Evolutionary conservation across 2,113 vertebrate species (phyloP).

Genomic region (Bostrychus sinensis): DNA sequence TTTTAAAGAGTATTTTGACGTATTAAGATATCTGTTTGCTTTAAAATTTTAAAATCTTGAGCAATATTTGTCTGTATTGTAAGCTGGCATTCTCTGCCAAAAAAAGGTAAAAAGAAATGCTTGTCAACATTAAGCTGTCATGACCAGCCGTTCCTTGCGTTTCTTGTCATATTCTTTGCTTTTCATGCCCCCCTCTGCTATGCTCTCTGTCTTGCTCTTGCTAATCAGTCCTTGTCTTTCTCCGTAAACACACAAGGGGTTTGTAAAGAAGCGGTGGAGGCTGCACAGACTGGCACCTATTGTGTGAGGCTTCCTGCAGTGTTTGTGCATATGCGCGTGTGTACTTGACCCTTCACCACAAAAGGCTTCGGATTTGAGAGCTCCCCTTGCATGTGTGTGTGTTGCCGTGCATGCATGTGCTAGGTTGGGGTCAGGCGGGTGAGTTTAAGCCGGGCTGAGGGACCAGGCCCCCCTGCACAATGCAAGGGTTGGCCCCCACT

Average conservation of each 20-base stretch:
- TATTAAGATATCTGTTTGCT: too few relatives aligned
- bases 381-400: constrained; percentile 36
- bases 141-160: constrained; percentile 40
- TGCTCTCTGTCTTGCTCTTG: constrained; percentile 20
- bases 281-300: constrained; percentile 66
- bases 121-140: constrained; percentile 62
- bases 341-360: constrained; percentile 63
- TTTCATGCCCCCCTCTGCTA: constrained; percentile 31
- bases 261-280: constrained; percentile 64
- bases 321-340: constrained; percentile 43
- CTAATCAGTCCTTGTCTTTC: constrained; percentile 62
- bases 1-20: too few relatives aligned
- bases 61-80: background rate
- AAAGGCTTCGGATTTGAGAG: constrained; percentile 58
- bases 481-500: constrained; percentile 66
- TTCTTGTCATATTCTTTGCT: constrained; percentile 46
- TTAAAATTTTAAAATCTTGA: too few relatives aligned
- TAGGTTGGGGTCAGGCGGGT: constrained; percentile 39
- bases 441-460: constrained; percentile 69
- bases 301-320: constrained; percentile 65
- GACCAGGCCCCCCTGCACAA: constrained; percentile 76
- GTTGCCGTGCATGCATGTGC: constrained; percentile 23
- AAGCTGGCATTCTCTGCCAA: background rate
- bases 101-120: constrained; percentile 3
- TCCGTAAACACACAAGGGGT: constrained; percentile 57